A percentile compares a stretch with the other conserved stretches of the same genome.
phyloP scores from a whole-genome alignment of 2,113 vertebrate genomes.

The Zapus hudsonius region DNA sequence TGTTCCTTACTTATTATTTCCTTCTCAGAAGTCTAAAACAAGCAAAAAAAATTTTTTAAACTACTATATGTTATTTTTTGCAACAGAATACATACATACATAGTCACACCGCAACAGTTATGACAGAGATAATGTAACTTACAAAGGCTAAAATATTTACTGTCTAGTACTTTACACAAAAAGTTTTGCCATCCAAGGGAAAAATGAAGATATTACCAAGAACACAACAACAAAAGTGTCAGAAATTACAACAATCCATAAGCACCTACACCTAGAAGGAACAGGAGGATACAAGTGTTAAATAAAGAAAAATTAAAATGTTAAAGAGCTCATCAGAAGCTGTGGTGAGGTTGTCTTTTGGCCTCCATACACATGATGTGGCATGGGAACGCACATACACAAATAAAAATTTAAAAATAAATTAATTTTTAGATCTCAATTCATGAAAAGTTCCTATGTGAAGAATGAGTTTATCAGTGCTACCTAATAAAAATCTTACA shows the following conservation, averaged over 20 bases:
- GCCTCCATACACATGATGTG: no score
- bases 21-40: constrained; percentile 95
- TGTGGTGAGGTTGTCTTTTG: no score
- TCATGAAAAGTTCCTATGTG: neutral
- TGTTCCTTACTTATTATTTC: constrained; percentile 96
- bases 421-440: neutral
- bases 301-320: neutral
- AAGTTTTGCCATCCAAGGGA: neutral
- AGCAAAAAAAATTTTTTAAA: constrained; percentile 20
- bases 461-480: neutral
- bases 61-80: neutral
- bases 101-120: no score
- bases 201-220: neutral
- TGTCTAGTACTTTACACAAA: neutral
- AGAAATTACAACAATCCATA: neutral
- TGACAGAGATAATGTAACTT: constrained; percentile 21
- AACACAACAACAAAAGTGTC: neutral
- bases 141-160: neutral
- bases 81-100: neutral
- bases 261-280: neutral
- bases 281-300: neutral
- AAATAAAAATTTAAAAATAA: no score
- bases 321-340: neutral
- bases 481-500: neutral
- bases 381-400: no score